Evolutionary conservation across 2,888 invertebrate species (phyloP).

Genomic region (Eristalinus aeneus): DNA sequence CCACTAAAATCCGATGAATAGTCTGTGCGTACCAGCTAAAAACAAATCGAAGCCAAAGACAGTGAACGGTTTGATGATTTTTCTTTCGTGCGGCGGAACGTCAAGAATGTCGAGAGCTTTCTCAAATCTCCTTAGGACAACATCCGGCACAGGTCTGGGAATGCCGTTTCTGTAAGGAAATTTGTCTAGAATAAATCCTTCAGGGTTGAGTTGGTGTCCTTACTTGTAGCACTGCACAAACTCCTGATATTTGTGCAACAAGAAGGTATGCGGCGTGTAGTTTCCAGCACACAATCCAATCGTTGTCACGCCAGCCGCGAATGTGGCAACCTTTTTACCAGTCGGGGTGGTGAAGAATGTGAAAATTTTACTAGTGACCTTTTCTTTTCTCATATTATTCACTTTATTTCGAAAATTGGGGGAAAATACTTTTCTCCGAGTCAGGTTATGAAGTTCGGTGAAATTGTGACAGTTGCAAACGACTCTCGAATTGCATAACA

Average conservation of each 20-base stretch:
- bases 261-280: conserved; percentile 84
- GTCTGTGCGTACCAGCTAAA: conserved; percentile 83
- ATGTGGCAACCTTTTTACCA: conserved; percentile 82
- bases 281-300: conserved; percentile 80
- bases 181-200: neutral
- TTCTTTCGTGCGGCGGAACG: conserved; percentile 81
- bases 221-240: conserved; percentile 86
- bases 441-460: conserved; percentile 20
- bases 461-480: conserved; percentile 41
- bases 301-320: conserved; percentile 80
- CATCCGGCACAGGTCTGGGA: conserved; percentile 82
- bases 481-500: conserved; percentile 67
- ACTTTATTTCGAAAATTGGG: neutral
- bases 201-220: conserved; percentile 33
- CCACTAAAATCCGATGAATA: neutral
- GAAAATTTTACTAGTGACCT: neutral
- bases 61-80: conserved; percentile 85
- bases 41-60: conserved; percentile 88
- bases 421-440: neutral
- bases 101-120: conserved; percentile 84
- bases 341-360: conserved; percentile 79
- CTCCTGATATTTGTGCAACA: conserved; percentile 84
- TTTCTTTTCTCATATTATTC: conserved; percentile 42
- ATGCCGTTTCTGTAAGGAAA: conserved; percentile 83
- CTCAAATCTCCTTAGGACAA: conserved; percentile 82